Conservation (phyloP, 1,140 invertebrate genomes). For the Zeugodacus cucurbitae region DNA sequence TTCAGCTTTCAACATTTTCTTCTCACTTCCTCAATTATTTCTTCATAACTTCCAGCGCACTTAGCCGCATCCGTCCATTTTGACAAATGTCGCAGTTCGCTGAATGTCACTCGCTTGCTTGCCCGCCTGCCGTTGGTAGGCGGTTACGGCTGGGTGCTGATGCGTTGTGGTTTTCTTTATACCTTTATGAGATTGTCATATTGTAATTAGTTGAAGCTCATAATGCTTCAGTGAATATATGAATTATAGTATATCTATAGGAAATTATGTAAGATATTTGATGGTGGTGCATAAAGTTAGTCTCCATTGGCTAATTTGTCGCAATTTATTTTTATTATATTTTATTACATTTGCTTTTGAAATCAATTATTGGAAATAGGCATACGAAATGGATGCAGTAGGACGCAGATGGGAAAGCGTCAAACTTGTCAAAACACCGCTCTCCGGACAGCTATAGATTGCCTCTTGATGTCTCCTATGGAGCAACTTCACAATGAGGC, state of each 20-base stretch:
- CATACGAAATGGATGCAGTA: no score
- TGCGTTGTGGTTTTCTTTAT: conserved; percentile 3
- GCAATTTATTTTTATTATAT: neutral
- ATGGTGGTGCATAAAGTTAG: neutral
- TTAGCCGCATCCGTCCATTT: neutral
- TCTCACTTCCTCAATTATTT: neutral
- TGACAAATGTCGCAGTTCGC: neutral
- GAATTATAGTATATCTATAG: neutral
- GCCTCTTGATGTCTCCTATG: no score
- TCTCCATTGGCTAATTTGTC: neutral
- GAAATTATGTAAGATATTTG: neutral
- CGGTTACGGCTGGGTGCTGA: conserved; percentile 6
- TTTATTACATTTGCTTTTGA: neutral
- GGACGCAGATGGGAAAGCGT: no score
- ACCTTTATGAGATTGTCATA: neutral
- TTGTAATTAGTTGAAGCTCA: neutral
- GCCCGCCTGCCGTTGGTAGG: neutral
- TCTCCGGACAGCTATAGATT: no score
- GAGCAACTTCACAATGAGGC: no score
- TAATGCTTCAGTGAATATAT: neutral
- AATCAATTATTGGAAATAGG: neutral
- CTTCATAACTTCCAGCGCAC: neutral
- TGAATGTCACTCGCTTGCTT: neutral
- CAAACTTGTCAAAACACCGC: no score
- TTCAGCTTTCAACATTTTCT: neutral